A percentile compares a stretch with the other conserved stretches of the same genome.
phyloP scores from a whole-genome alignment of 2,797 vertebrate species.

The Macrochelys suwanniensis region DNA sequence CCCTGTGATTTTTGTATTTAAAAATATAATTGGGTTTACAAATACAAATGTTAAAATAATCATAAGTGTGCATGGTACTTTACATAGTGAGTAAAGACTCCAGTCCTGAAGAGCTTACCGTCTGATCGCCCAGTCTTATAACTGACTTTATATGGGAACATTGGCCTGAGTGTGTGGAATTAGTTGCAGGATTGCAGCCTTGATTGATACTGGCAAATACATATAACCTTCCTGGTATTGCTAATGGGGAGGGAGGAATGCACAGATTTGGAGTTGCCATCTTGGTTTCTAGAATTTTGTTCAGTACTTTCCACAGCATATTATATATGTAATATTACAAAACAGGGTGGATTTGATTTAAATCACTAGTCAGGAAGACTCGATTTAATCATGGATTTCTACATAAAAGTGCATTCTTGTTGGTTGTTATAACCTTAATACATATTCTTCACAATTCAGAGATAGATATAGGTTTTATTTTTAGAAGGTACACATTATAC shows the following conservation, averaged over 20 bases:
- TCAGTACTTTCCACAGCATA: neutral
- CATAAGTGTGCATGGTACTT: neutral
- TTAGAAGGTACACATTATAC: no score
- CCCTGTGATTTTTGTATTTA: neutral
- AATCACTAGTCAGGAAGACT: no score
- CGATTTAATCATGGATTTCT: no score
- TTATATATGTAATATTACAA: neutral
- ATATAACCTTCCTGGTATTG: neutral
- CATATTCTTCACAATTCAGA: no score
- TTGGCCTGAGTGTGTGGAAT: neutral
- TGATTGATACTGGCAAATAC: neutral
- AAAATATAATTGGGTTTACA: neutral
- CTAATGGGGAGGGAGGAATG: neutral
- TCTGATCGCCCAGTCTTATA: neutral
- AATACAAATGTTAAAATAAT: no score
- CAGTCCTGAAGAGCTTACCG: neutral
- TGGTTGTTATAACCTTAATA: no score
- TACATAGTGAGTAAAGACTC: neutral
- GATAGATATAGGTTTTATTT: no score
- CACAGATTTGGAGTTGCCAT: neutral
- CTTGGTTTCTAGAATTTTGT: neutral
- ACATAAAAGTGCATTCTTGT: no score
- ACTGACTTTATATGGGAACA: neutral
- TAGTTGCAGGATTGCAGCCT: neutral
- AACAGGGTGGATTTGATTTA: neutral